These are phyloP conservation scores for Anthophora plumipes DNA, from an alignment of 2,888 invertebrate species.

Conservation along the genomic window DNA sequence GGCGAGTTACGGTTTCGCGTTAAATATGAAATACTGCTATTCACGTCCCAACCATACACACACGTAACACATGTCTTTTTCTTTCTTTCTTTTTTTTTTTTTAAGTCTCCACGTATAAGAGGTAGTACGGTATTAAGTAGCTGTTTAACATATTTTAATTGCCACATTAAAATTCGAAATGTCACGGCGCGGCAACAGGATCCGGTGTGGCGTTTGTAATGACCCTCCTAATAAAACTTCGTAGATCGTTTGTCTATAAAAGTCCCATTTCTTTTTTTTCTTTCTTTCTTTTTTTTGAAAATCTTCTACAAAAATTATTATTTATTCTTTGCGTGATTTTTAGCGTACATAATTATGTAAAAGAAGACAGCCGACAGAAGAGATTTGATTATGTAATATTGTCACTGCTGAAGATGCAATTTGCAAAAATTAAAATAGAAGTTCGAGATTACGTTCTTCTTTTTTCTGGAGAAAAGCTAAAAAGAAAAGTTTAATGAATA, in stretches of 20 bases:
- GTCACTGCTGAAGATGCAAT: too few species aligned
- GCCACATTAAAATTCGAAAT: slow-evolving; percentile 77
- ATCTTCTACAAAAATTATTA: background rate
- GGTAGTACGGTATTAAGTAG: slow-evolving; percentile 75
- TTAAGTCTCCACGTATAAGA: background rate
- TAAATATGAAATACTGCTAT: slow-evolving; percentile 80
- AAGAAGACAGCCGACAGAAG: background rate
- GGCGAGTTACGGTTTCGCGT: slow-evolving; percentile 81
- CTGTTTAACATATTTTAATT: slow-evolving; percentile 82
- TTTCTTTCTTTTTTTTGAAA: background rate
- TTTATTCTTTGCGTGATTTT: background rate
- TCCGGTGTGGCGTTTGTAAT: slow-evolving; percentile 37
- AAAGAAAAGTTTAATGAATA: too few species aligned
- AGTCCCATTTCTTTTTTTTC: background rate
- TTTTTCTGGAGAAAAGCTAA: too few species aligned
- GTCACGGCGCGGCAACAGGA: slow-evolving; percentile 44
- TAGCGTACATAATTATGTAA: background rate
- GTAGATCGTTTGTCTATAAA: slow-evolving; percentile 48
- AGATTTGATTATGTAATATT: slow-evolving; percentile 16
- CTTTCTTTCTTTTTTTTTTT: too few species aligned
- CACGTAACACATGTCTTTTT: slow-evolving; percentile 6
- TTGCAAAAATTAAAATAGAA: too few species aligned
- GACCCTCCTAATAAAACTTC: slow-evolving; percentile 47
- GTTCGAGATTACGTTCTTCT: too few species aligned
- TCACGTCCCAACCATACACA: slow-evolving; percentile 61